These are phyloP conservation scores for Oncorhynchus nerka DNA, from an alignment of 2,113 vertebrate genomes.

Conservation along the genomic window DNA sequence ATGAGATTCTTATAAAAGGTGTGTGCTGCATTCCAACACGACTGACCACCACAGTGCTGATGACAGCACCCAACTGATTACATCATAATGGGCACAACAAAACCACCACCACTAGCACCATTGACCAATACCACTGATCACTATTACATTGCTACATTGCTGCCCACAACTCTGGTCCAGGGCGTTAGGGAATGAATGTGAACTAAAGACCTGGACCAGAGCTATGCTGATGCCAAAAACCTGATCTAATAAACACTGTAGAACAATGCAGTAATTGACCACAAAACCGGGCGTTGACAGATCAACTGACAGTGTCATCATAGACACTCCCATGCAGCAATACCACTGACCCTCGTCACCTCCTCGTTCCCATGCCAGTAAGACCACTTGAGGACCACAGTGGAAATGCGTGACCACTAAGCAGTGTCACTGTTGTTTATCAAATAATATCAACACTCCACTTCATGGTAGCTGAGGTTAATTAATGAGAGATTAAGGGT, in stretches of 20 bases:
- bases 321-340: too few species aligned
- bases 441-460: slow-evolving; percentile 48
- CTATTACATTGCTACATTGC: too few species aligned
- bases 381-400: slow-evolving; percentile 35
- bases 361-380: slow-evolving; percentile 34
- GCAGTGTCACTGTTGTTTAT: slow-evolving; percentile 59
- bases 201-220: not conserved
- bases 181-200: too few species aligned
- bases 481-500: slow-evolving; percentile 61
- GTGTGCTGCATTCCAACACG: too few species aligned
- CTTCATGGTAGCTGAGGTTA: slow-evolving; percentile 43
- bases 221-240: not conserved
- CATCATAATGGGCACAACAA: too few species aligned
- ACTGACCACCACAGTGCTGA: too few species aligned
- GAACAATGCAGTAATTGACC: not conserved
- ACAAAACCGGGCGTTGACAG: not conserved
- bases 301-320: not conserved
- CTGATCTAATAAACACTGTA: not conserved
- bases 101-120: too few species aligned
- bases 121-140: too few species aligned
- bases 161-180: too few species aligned
- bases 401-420: slow-evolving; percentile 61
- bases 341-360: slow-evolving; percentile 15
- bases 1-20: too few species aligned
- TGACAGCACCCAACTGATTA: too few species aligned